These are phyloP conservation scores for Volucella inanis DNA, from an alignment of 2,888 invertebrate species.

Conservation along the genomic window DNA sequence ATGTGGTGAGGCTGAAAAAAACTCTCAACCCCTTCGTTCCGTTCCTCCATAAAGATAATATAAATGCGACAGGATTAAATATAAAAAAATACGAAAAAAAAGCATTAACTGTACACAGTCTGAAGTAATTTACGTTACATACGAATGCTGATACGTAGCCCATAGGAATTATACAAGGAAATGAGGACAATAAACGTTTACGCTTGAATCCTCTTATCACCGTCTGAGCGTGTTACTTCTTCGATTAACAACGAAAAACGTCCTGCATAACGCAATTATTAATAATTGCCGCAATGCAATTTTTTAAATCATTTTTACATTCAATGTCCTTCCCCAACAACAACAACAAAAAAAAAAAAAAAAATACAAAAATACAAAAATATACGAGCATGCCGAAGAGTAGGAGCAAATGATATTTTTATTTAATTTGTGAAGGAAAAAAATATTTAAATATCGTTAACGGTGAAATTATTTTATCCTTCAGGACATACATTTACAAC, in stretches of 20 bases:
- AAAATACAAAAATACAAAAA: too few species aligned
- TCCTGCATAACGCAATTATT: conserved; percentile 25
- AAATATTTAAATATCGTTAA: too few species aligned
- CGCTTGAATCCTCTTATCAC: conserved; percentile 32
- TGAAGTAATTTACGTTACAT: conserved; percentile 64
- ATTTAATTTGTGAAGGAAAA: too few species aligned
- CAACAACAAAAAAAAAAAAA: too few species aligned
- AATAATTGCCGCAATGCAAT: conserved; percentile 48
- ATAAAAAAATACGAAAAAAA: conserved; percentile 3
- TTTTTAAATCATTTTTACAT: conserved; percentile 30
- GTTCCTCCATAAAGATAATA: conserved; percentile 17
- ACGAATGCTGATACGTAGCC: background rate
- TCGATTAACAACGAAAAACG: conserved; percentile 42
- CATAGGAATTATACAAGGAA: background rate
- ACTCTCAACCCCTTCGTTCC: background rate
- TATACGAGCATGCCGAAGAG: too few species aligned
- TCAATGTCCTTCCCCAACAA: background rate
- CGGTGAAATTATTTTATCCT: too few species aligned
- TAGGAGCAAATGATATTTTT: too few species aligned
- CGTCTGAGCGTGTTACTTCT: conserved; percentile 32
- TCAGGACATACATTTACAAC: too few species aligned
- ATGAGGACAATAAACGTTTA: conserved; percentile 41
- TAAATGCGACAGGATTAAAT: conserved; percentile 5
- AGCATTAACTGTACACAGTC: conserved; percentile 57
- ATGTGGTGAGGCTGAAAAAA: background rate